Base-by-base conservation (phyloP, 2,797 vertebrate genomes). In the Gobionotothen gibberifrons region DNA sequence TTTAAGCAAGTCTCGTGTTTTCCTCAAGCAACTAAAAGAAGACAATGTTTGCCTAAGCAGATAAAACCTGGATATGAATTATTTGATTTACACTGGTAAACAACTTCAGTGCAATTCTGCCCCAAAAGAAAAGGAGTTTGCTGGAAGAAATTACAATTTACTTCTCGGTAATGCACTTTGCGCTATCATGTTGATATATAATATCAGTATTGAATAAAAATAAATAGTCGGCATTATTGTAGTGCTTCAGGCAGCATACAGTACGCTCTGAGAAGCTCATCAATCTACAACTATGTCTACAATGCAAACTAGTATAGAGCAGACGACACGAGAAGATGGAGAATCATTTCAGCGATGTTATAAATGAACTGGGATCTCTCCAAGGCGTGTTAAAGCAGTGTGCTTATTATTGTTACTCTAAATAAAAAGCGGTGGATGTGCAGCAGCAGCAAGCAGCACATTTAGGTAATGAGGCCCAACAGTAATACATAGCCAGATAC, bases 381-480 rank as follows among this genome's bases (percentile, higher is more conserved):
- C 1, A 4, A 46, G 60, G 10, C 22, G 17, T 5, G 19, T 12
- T 32, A 26, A 26, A 6, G 40, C 52, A 8, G 46, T 19, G 58
- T 59, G n/a, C 60, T 67, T 76, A 52, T 51, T 9, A 36, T 60
- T 44, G 47, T 78, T 80, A 59, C 52, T 48, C 48, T 70, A 59
- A 42, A 48, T 43, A 29, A 70, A 82, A 78, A 56, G 16, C 62
- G 49, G 7, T 47, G 29, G 78, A 40, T 80, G 46, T 61, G 36
- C 44, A 59, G 64, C 57, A 32, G 17, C 9, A 62, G 22, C 12
- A 66, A 49, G 60, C 59, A 69, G 73, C 42, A 22, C 55, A 76
- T 84, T 88, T 83, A 66, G 66, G 57, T 90, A 90, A 93, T 87
- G 83, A 91, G 85, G 84, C 80, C 63, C 56, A 78, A 42, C 72